Base-by-base conservation (phyloP, 2,888 invertebrate species). In the Dione juno region DNA sequence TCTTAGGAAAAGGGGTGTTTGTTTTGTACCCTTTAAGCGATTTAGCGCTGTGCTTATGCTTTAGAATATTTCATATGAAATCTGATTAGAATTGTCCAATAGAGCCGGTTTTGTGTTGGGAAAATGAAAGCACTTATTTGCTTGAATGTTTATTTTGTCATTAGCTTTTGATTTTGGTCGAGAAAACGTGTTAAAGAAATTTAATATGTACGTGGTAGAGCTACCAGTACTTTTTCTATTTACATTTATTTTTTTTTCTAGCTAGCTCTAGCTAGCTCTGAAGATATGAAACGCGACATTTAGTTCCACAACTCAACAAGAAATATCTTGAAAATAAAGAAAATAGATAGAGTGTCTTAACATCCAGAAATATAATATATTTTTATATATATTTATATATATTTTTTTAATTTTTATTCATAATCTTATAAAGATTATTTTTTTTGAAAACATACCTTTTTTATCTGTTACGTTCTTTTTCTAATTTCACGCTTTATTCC, bases 1-100 rank as follows among this genome's bases (percentile, higher is more conserved):
- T 91, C 90, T 75, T 86, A 90, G 92, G 90, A 90, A 90, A 90
- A 89, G 86, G 88, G 90, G 86, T 88, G 84, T 84, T 82, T 83
- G 82, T 84, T 84, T 80, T 79, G 78, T 79, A 77, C 73, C 74
- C 28, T 75, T 73, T 54, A 53, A 75, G 76, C 78, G 79, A 71
- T 78, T 54, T 61, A 74, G 76, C 78, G 79, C 73, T 78, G 54
- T 71, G 63, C 28, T 28, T 28, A 64, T 76, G 77, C 78, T 50
- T 78, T 77, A 74, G 74, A 73, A 72, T 70, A 76, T 79, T 82
- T 82, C 78, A 78, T 82, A 82, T 79, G 79, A 71, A 72, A 76
- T 69, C 78, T 77, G 64, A 28, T 43, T 64, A 71, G 19, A 71
- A 75, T 69, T 80, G 83, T 84, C 81, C 84, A 86, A 80, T 71